Evolutionary conservation across 1,140 invertebrate species (phyloP).

Genomic region (Bursaphelenchus mucronatus): DNA sequence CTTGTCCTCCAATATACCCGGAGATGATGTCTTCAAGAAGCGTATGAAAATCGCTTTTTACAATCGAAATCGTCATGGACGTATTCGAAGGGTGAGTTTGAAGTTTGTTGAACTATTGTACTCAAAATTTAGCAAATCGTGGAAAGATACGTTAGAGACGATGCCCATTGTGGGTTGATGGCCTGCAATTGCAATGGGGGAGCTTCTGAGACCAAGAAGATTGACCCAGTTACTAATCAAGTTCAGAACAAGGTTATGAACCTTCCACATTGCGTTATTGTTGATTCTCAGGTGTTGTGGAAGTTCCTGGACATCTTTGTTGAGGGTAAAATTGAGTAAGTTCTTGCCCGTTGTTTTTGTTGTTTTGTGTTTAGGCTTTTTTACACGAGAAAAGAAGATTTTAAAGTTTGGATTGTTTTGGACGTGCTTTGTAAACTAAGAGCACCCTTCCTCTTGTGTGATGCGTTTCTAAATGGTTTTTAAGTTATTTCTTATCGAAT

Average conservation of each 20-base stretch:
- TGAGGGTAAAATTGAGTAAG: slow-evolving; percentile 27
- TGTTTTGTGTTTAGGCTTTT: background rate
- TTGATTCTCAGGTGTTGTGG: slow-evolving; percentile 25
- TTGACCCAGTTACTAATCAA: slow-evolving; percentile 1
- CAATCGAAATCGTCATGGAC: slow-evolving; percentile 5
- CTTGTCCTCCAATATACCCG: no score
- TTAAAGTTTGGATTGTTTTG: no score
- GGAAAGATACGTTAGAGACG: slow-evolving; percentile 6
- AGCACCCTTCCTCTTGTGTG: no score
- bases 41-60: slow-evolving; percentile 12
- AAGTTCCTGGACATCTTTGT: slow-evolving; percentile 43
- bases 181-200: slow-evolving; percentile 8
- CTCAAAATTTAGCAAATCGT: slow-evolving; percentile 8
- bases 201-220: background rate
- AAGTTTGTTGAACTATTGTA: background rate
- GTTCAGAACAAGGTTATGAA: slow-evolving; percentile 15
- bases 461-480: no score
- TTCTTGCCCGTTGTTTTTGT: no score
- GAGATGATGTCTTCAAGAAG: background rate
- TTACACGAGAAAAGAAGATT: background rate
- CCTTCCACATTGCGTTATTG: slow-evolving; percentile 7
- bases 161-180: slow-evolving; percentile 10
- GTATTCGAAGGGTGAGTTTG: slow-evolving; percentile 5
- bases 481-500: no score
- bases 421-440: no score